Percentiles rank a stretch among this genome's conserved stretches.
phyloP scores from a whole-genome alignment of 2,888 invertebrate genomes.

The Rotaria macrura region DNA sequence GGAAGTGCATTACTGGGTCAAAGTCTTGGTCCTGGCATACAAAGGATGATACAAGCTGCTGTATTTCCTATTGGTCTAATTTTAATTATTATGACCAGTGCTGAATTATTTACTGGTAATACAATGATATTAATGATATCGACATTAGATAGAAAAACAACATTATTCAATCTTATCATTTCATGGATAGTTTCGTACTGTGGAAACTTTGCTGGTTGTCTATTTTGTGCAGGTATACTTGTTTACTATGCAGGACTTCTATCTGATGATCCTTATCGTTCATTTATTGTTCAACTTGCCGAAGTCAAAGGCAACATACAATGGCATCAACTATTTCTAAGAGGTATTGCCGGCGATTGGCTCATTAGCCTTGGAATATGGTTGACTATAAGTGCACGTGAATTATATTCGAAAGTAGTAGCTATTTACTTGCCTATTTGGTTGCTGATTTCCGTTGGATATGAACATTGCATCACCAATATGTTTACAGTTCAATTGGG shows the following conservation, averaged over 20 bases:
- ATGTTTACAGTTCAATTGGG: no score
- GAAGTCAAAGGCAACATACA: neutral
- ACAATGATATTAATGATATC: neutral
- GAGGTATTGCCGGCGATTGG: neutral
- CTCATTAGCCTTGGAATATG: no score
- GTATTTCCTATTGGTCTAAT: neutral
- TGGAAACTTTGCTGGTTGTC: neutral
- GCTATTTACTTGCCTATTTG: no score
- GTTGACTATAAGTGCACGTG: no score
- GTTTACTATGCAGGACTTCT: neutral
- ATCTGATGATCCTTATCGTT: neutral
- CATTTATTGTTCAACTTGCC: neutral
- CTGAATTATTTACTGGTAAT: neutral
- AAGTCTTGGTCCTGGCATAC: neutral
- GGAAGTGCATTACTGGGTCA: neutral
- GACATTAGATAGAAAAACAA: neutral
- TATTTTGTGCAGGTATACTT: neutral
- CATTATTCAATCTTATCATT: neutral
- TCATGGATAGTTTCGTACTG: neutral
- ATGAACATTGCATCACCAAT: no score
- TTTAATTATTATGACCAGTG: neutral
- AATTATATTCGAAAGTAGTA: no score
- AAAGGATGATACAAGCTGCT: neutral
- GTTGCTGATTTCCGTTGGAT: no score
- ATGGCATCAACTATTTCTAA: neutral